phyloP scores from a whole-genome alignment of 2,113 vertebrate species.

The Crypturellus undulatus region DNA sequence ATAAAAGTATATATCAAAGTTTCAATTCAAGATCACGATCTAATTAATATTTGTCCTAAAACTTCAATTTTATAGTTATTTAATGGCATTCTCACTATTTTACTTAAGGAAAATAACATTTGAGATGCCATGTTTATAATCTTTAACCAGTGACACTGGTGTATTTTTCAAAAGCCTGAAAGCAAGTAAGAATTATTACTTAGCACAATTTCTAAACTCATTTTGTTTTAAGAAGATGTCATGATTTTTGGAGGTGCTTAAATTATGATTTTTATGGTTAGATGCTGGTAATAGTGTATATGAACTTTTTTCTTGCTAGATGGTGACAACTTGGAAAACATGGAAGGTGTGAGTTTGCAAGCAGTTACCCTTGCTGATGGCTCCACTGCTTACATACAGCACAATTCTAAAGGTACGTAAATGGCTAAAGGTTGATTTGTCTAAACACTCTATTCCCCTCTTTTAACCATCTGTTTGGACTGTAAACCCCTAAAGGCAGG shows the following conservation, averaged over 20 bases:
- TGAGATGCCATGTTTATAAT: neutral
- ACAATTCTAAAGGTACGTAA: conserved; percentile 90
- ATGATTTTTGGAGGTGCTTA: neutral
- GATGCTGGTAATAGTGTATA: neutral
- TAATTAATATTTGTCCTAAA: neutral
- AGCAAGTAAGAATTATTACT: neutral
- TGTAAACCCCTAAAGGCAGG: neutral
- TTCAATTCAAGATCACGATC: neutral
- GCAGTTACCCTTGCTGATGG: conserved; percentile 96
- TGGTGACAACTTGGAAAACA: conserved; percentile 93
- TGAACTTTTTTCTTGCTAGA: conserved; percentile 76
- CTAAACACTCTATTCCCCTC: rapidly evolving
- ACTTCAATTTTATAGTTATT: neutral
- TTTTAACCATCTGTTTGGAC: neutral
- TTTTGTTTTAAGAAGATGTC: neutral
- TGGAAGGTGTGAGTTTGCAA: conserved; percentile 97
- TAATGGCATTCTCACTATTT: neutral
- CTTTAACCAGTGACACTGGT: neutral
- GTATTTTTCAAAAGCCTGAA: neutral
- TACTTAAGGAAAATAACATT: neutral
- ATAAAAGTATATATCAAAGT: neutral
- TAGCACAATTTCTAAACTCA: neutral
- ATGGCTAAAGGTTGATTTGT: neutral
- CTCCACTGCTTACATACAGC: conserved; percentile 97
- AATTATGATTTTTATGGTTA: neutral